Evolutionary conservation across 2,797 vertebrate genomes (phyloP).

Genomic region (Esox lucius): DNA sequence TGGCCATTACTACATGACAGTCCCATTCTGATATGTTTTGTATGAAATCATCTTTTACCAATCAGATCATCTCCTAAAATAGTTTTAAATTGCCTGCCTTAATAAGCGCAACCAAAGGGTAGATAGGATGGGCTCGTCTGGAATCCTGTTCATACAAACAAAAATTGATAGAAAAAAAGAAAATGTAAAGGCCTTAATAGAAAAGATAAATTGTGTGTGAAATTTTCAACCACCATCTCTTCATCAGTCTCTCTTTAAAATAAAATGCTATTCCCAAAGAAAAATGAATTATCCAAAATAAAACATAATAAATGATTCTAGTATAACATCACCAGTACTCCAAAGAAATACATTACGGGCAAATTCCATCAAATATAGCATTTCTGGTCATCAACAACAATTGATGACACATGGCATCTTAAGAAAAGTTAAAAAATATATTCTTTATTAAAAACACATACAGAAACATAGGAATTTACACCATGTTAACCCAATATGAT

Average conservation of each 20-base stretch:
- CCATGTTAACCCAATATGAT: conserved; percentile 15
- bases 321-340: not conserved
- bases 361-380: not conserved
- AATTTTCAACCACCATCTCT: not conserved
- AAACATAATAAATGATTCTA: not conserved
- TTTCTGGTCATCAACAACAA: not conserved
- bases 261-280: not conserved
- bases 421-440: conserved; percentile 65
- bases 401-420: conserved; percentile 1
- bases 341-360: not conserved
- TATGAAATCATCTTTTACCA: no score
- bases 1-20: no score
- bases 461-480: conserved; percentile 32
- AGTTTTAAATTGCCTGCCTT: no score
- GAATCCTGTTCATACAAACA: not conserved
- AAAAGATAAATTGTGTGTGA: not conserved
- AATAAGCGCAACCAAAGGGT: not conserved
- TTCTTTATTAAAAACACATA: conserved; percentile 64
- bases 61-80: no score
- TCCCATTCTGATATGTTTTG: no score
- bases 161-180: not conserved
- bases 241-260: not conserved
- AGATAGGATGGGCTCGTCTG: not conserved
- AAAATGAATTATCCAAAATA: not conserved
- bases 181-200: not conserved